Evolutionary conservation across 2,888 invertebrate genomes (phyloP), one percentile per base, ranked within the genome.

Genomic region (Eupeodes latifasciatus): DNA sequence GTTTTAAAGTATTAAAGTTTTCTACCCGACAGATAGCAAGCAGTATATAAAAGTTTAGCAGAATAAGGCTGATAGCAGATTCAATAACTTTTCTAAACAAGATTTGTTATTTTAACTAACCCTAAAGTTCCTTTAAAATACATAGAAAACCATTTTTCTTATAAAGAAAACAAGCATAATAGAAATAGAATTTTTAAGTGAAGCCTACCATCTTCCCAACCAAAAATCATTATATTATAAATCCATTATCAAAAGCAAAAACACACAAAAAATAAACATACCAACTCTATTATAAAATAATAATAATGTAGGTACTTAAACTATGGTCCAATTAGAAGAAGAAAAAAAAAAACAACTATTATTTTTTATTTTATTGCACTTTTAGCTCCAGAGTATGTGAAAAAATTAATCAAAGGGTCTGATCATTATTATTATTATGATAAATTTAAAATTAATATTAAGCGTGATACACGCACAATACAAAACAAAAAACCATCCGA

Each of bases 251-350:
- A 34, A 27, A 27, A 36, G n/a, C 36, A 51, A 53, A 12, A 34
- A 69, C 69, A 47, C 27, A 27, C 27, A 27, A 27, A 27, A 27
- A 27, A 27, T 27, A 55, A 40, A n/a, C 2, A 51, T 12, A 67
- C 27, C 53, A 40, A 40, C 36, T 69, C 53, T 69, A 34, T 66
- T n/a, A 67, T 81, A 27, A 27, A 27, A 27, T 27, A 77, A 59
- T 85, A 40, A 51, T 71, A 59, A 59, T 36, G 5, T 57, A 57
- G 11, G 11, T 55, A 74, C 75, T 80, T 79, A 83, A 87, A 83
- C 87, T 80, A 87, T 87, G 87, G 87, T 87, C 87, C 87, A 87
- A 87, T 87, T 83, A 87, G 76, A 77, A 51, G 19, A 27, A 7
- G 11, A 55, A 69, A 55, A 55, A 7, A 19, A 55, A 64, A 84